Evolutionary conservation across 2,797 vertebrate species (phyloP), one percentile per base, ranked within the genome.

Genomic region (Triplophysa bombifrons): DNA sequence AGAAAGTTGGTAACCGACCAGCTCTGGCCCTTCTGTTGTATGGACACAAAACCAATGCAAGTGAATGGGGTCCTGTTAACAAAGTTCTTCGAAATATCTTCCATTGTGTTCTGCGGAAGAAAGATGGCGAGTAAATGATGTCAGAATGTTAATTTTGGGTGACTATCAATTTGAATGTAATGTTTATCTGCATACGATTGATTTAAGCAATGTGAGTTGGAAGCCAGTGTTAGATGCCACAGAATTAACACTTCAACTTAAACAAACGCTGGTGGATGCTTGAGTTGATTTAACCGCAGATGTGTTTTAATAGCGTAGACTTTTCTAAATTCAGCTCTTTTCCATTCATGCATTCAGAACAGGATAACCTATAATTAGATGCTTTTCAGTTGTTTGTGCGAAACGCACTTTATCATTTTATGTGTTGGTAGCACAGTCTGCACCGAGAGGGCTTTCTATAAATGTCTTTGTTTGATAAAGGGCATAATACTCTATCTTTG

Each of bases 331-430:
- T 66, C 14, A 25, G 5, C 1, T 38, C 16, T 65, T 53, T 75
- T 55, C 0, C 25, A 53, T 41, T 75, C 25, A 66, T 65, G 64
- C 22, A 67, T 76, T 58, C 55, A 3, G 12, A 56, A 76, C 11
- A 67, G 41, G 17, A 17, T 67, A 67, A 67, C 53, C 74, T 76
- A 58, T 46, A 58, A 66, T 68, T 25, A 68, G 38, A 68, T 56
- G 51, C 34, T 30, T 76, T 8, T 27, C 12, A 10, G 11, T 46
- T 76, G 64, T n/a, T 58, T 46, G 51, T 76, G 74, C 2, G 20
- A 14, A 76, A 44, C 34, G 34, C 13, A 25, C 27, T 64, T 64
- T 38, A 64, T n/a, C 16, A 38, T 38, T 34, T 64, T 16, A 65
- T 55, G 50, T 74, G 50, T 64, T 74, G 50, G 56, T 63, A 30